A percentile compares a stretch with the other conserved stretches of the same genome.
Evolutionary conservation across 2,113 vertebrate species (phyloP).

Genomic region (Psittacula cyanocephala): DNA sequence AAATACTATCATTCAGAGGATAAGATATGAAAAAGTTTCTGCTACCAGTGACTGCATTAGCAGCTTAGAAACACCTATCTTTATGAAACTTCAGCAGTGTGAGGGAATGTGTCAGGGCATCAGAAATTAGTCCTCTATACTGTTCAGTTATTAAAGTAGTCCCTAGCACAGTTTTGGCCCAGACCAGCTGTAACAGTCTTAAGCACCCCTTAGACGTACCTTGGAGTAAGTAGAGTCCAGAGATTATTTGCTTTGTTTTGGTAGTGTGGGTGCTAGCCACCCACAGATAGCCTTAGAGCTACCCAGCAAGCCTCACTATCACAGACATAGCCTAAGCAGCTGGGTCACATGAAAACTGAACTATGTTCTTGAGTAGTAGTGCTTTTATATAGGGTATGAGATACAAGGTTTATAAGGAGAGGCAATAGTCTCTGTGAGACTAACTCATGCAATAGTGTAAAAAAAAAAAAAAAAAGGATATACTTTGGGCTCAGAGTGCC

Average conservation of each 20-base stretch:
- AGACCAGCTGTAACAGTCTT: background rate
- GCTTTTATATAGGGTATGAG: background rate
- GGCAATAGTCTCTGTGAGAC: background rate
- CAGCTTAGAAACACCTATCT: background rate
- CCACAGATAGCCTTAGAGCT: background rate
- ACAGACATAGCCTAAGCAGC: background rate
- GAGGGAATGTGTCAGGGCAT: background rate
- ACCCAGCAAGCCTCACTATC: background rate
- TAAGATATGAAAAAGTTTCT: background rate
- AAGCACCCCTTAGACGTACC: background rate
- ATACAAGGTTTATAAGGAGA: background rate
- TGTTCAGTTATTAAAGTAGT: background rate
- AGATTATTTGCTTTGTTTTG: background rate
- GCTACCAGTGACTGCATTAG: background rate
- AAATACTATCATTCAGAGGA: background rate
- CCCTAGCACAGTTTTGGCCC: background rate
- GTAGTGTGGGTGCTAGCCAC: background rate
- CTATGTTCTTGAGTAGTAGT: background rate
- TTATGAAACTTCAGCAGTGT: background rate
- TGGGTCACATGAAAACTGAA: background rate
- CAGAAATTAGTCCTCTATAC: background rate
- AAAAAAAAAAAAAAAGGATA: background rate
- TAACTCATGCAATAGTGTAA: background rate
- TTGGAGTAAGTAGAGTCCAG: background rate
- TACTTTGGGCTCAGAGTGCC: background rate